Evolutionary conservation across 2,888 invertebrate genomes (phyloP), one percentile per base, ranked within the genome.

Genomic region (Teleiodes luculella): DNA sequence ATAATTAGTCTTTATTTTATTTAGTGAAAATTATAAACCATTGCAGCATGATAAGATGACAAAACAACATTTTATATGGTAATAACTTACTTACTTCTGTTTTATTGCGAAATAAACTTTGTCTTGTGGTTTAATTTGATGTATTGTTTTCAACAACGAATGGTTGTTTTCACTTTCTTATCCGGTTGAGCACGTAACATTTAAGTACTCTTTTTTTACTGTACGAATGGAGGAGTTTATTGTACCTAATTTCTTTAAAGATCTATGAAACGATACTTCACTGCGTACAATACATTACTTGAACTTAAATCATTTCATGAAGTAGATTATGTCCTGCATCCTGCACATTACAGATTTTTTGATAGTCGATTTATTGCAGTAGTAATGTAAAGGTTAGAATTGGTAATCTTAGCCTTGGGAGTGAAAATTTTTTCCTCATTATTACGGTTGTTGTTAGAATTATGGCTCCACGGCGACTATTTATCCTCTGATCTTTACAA

Each of bases 91-190:
- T 43, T 28, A 20, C 1, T 16, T 41, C 4, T 16, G 37, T 37
- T n/a, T 43, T 43, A 24, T 43, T 11, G n/a, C 20, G 24, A 20
- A 20, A n/a, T 11, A 18, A 24, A 43, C 24, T 39, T 16, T 39
- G 6, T 43, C 20, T 24, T 7, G 43, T 5, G n/a, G 13, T 11
- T 43, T 18, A 41, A 41, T 28, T 43, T 3, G 20, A 5, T 11
- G 43, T 24, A 28, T 18, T 43, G 43, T 43, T 43, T 43, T 43
- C 43, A 43, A 24, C 24, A 24, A 24, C 24, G 24, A 24, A n/a
- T 43, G 13, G 37, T 60, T 60, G 55, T 59, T 60, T 65, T 66
- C 60, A 55, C 60, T 66, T 65, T 66, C 59, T 62, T 56, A 61
- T 63, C 54, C 59, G 56, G 52, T 58, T 54, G 57, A 53, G 48